Evolutionary conservation across 2,113 vertebrate species (phyloP), one percentile per base, ranked within the genome.

Genomic region (Hippolais icterina): DNA sequence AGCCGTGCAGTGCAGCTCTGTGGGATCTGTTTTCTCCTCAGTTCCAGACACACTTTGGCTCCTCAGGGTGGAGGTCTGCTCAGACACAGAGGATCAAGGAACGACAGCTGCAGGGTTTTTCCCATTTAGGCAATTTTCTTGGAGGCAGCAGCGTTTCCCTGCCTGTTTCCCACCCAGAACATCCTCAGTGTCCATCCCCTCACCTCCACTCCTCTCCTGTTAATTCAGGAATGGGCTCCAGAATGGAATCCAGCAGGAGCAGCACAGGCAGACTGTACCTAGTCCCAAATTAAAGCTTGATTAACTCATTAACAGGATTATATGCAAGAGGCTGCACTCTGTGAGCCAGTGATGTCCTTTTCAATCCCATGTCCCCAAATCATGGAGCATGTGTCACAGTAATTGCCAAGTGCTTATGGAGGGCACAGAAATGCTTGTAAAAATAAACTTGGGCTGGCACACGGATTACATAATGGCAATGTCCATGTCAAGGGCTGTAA

Each of bases 391-490:
- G 91, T 93, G 86, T 89, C 95, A 84, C 69, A 92, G 72, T 39
- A 81, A 81, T 81, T 78, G 89, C 60, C 86, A 83, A 90, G 37
- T 59, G 63, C 89, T 93, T 63, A 41, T 11, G 61, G 80, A 92
- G 91, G 89, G 86, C 78, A 90, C 70, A 79, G 41, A 84, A 89
- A 76, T 22, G 57, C 80, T 68, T 84, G 88, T 86, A 41, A 81
- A 85, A 92, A 91, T 94, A 95, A 96, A 90, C 72, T 6, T 71
- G 68, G 53, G 76, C 50, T 83, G 94, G 84, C 89, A 94, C 64
- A 29, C 2, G 9, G 89, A 22, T 95, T 95, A 81, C 37, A 47
- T 93, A 95, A 96, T 64, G 90, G 41, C 82, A 24, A 37, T 47
- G 89, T 24, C 87, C 68, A 2, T 87, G 96, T 92, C 94, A 92